A percentile compares a stretch with the other conserved stretches of the same genome.
phyloP scores from a whole-genome alignment of 2,888 invertebrate species.

The Cheilosia vulpina region DNA sequence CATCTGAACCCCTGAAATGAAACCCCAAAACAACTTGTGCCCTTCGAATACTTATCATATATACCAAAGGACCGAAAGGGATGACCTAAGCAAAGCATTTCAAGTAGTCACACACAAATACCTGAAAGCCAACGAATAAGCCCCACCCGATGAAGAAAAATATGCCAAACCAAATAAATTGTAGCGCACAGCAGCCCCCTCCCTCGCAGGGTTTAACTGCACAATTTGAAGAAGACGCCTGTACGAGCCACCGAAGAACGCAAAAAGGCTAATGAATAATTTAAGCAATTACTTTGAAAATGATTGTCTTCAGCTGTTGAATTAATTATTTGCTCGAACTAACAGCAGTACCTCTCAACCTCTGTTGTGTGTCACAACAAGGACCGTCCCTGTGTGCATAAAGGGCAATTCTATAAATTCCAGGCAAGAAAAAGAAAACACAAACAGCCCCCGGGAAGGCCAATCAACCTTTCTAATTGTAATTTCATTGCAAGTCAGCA shows the following conservation, averaged over 20 bases:
- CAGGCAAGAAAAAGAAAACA: neutral
- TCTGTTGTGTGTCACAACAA: conserved; percentile 22
- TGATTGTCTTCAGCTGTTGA: conserved; percentile 66
- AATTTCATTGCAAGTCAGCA: conserved; percentile 47
- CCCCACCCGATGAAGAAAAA: neutral
- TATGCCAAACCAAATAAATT: conserved; percentile 12
- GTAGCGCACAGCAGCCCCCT: neutral
- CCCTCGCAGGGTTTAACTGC: conserved; percentile 3
- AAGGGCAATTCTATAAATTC: neutral
- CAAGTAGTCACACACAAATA: conserved; percentile 26
- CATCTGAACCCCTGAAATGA: conserved; percentile 11
- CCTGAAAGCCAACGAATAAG: conserved; percentile 12
- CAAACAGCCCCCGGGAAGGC: conserved; percentile 16
- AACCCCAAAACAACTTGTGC: conserved; percentile 25
- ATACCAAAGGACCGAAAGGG: conserved; percentile 21
- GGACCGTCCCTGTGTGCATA: neutral
- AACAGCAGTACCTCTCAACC: conserved; percentile 33
- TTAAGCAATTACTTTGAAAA: conserved; percentile 66
- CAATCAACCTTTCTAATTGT: conserved; percentile 62
- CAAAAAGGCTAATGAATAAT: conserved; percentile 69
- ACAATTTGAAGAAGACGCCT: conserved; percentile 21
- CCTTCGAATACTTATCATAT: conserved; percentile 27
- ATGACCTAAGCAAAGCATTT: conserved; percentile 6
- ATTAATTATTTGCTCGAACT: conserved; percentile 68
- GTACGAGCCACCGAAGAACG: conserved; percentile 3